These are phyloP conservation scores for Aplysina aerophoba DNA, from an alignment of 37 sponge, comb jelly and placozoan species.

Conservation along the genomic window DNA sequence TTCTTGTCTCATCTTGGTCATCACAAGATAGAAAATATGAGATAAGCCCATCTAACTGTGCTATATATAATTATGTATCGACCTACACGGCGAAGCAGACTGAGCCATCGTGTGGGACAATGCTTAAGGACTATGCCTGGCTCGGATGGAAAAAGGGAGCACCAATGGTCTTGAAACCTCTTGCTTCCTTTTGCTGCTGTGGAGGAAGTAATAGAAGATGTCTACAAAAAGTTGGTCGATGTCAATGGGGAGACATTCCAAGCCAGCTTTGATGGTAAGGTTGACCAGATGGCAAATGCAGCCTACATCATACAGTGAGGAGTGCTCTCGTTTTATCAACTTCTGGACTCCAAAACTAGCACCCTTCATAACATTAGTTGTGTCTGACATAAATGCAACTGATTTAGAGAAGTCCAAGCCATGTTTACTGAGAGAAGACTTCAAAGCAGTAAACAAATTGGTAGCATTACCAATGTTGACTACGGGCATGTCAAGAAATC, in stretches of 20 bases:
- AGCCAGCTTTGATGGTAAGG: conserved; percentile 44
- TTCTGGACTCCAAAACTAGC: conserved; percentile 6
- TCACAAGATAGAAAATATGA: conserved; percentile 52
- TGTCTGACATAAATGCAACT: conserved; percentile 33
- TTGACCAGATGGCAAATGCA: conserved; percentile 45
- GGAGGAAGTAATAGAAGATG: conserved; percentile 45
- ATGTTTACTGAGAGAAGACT: conserved; percentile 34
- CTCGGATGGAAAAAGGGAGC: conserved; percentile 49
- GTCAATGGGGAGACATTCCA: conserved; percentile 51
- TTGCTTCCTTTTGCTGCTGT: conserved; percentile 61
- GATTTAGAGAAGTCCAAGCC: conserved; percentile 38
- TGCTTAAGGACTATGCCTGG: conserved; percentile 53
- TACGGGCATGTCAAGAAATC: conserved; percentile 54
- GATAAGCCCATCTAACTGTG: conserved; percentile 46
- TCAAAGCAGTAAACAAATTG: conserved; percentile 56
- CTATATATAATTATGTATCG: conserved; percentile 39
- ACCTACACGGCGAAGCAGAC: conserved; percentile 49
- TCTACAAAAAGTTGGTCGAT: conserved; percentile 42
- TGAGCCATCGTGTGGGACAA: conserved; percentile 67
- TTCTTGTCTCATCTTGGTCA: conserved; percentile 38
- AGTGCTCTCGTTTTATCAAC: background rate
- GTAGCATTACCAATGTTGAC: conserved; percentile 54
- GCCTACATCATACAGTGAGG: background rate
- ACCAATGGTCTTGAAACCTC: conserved; percentile 52
- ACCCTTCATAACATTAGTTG: conserved; percentile 34